phyloP scores from a whole-genome alignment of 2,797 vertebrate genomes.

The Enteromius thamalakanensis region DNA sequence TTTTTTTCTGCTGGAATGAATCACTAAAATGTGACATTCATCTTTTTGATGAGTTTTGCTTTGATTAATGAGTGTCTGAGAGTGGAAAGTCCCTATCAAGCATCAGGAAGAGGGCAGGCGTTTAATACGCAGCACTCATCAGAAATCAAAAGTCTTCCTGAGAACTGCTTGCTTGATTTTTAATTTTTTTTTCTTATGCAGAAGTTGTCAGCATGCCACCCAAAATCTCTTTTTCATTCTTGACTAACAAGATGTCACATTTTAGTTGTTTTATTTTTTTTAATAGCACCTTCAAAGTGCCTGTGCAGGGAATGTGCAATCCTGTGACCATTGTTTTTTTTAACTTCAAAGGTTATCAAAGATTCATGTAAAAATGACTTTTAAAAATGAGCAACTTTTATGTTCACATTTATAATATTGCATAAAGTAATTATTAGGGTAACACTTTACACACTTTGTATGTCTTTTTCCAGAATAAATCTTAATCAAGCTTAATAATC shows the following conservation, averaged over 20 bases:
- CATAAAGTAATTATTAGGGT: not conserved
- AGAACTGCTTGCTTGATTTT: not conserved
- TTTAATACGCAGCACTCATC: constrained; percentile 50
- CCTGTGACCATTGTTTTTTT: not conserved
- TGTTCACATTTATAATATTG: not conserved
- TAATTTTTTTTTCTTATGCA: constrained; percentile 29
- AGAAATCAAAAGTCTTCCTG: constrained; percentile 18
- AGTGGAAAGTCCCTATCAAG: constrained; percentile 78
- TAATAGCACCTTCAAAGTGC: not conserved
- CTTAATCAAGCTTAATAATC: too few species aligned
- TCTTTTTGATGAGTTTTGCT: constrained; percentile 73
- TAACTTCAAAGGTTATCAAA: not conserved
- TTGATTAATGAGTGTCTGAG: constrained; percentile 78
- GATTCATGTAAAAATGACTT: not conserved
- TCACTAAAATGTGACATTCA: constrained; percentile 77
- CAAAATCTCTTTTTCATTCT: not conserved
- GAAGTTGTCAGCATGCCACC: constrained; percentile 14
- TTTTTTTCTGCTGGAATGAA: constrained; percentile 70
- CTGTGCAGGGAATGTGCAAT: not conserved
- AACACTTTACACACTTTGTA: too few species aligned
- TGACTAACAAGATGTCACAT: not conserved
- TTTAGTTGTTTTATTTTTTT: not conserved
- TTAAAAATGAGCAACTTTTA: not conserved
- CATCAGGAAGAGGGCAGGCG: constrained; percentile 51
- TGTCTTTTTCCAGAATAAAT: too few species aligned